phyloP scores from a whole-genome alignment of 2,797 vertebrate genomes.

The Sciurus carolinensis region DNA sequence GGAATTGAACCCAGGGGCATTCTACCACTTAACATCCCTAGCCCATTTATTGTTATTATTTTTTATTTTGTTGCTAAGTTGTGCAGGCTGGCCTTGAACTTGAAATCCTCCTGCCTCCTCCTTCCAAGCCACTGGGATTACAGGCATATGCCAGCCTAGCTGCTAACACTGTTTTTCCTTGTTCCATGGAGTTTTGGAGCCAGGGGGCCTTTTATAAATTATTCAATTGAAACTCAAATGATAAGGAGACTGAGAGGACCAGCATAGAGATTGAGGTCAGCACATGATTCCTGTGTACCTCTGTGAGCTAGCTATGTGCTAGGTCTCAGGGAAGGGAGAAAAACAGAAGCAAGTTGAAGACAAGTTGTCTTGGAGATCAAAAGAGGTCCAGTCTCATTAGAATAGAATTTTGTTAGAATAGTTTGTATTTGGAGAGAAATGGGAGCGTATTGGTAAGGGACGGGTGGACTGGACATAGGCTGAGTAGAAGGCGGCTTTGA shows the following conservation, averaged over 20 bases:
- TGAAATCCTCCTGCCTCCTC: no score
- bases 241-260: neutral
- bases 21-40: no score
- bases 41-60: no score
- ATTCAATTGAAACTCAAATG: neutral
- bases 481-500: neutral
- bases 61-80: no score
- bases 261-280: neutral
- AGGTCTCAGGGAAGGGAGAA: neutral
- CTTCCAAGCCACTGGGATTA: no score
- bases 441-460: neutral
- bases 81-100: no score
- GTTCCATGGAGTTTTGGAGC: neutral
- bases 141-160: no score
- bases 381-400: neutral
- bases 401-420: neutral
- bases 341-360: neutral
- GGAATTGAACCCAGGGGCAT: no score
- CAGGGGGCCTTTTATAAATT: slow-evolving; percentile 24
- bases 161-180: neutral
- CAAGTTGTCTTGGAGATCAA: neutral
- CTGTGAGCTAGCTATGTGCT: neutral
- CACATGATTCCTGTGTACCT: neutral
- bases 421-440: neutral
- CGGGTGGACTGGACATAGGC: neutral